Percentiles rank a stretch among this genome's conserved stretches.
Conservation (phyloP, 1,140 invertebrate genomes). For the Drosophila lacteicornis region DNA sequence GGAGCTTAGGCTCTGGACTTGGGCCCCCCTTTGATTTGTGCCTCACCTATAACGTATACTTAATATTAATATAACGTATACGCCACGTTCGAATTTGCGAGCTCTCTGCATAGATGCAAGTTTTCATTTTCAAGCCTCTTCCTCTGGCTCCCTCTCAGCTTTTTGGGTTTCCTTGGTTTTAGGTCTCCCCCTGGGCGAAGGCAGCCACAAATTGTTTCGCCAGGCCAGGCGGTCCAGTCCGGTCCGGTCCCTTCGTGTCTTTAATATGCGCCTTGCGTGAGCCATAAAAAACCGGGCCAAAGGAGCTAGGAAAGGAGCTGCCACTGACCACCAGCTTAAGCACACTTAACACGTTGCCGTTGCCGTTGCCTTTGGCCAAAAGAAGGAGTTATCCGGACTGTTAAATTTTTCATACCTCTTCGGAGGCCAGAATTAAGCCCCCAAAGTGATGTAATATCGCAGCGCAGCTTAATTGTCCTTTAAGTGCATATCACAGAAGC, state of each 20-base stretch:
- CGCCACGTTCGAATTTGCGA: constrained; percentile 1
- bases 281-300: constrained; percentile 39
- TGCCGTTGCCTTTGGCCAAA: constrained; percentile 15
- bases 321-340: constrained; percentile 52
- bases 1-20: neutral
- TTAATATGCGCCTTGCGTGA: constrained; percentile 75
- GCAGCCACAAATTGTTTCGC: constrained; percentile 41
- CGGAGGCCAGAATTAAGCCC: neutral
- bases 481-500: constrained; percentile 17
- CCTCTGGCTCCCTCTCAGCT: neutral
- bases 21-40: too few relatives aligned
- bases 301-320: neutral
- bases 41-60: neutral
- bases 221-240: neutral
- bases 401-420: constrained; percentile 27
- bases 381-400: constrained; percentile 21
- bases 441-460: constrained; percentile 7
- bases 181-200: constrained; percentile 3
- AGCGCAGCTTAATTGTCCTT: constrained; percentile 28
- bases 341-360: constrained; percentile 72
- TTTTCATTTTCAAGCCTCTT: constrained; percentile 11
- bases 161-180: constrained; percentile 12
- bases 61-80: constrained; percentile 21
- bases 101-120: constrained; percentile 14
- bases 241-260: constrained; percentile 38